These are phyloP conservation scores for Aplochiton taeniatus DNA, from an alignment of 2,797 vertebrate genomes.

Conservation along the genomic window DNA sequence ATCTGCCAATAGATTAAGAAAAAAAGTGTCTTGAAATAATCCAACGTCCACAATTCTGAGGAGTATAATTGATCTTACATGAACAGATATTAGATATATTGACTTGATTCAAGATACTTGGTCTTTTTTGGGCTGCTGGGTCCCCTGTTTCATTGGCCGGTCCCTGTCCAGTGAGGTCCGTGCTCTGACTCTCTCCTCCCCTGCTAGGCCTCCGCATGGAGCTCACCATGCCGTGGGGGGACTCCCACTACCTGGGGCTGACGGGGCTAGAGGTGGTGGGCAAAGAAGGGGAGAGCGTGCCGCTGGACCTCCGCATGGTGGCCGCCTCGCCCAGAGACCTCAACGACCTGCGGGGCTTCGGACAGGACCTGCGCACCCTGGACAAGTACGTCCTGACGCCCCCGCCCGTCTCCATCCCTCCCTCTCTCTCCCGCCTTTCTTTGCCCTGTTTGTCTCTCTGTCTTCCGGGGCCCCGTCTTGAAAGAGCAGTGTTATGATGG, in stretches of 20 bases:
- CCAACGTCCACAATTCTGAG: too few relatives aligned
- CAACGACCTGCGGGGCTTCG: conserved; percentile 86
- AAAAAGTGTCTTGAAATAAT: too few relatives aligned
- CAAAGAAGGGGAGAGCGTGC: conserved; percentile 82
- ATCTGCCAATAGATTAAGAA: too few relatives aligned
- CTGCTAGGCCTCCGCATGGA: conserved; percentile 84
- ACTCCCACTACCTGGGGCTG: conserved; percentile 88
- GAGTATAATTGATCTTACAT: too few relatives aligned
- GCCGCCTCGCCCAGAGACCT: conserved; percentile 86
- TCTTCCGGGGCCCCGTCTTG: not conserved
- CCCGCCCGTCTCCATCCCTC: not conserved
- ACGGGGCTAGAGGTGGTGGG: conserved; percentile 92
- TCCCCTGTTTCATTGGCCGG: too few relatives aligned
- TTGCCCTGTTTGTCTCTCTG: not conserved
- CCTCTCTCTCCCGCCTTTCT: not conserved
- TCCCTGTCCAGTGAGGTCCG: not conserved
- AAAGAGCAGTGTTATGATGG: too few relatives aligned
- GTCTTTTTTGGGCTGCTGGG: too few relatives aligned
- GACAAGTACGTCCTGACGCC: conserved; percentile 81
- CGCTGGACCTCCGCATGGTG: conserved; percentile 80
- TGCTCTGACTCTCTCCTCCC: not conserved
- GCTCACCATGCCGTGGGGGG: conserved; percentile 89
- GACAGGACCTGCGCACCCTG: conserved; percentile 83
- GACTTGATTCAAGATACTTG: too few relatives aligned
- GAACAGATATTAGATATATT: too few relatives aligned